These are phyloP conservation scores for Eupsittula cactorum DNA, from an alignment of 2,113 vertebrate species.

Conservation along the genomic window DNA sequence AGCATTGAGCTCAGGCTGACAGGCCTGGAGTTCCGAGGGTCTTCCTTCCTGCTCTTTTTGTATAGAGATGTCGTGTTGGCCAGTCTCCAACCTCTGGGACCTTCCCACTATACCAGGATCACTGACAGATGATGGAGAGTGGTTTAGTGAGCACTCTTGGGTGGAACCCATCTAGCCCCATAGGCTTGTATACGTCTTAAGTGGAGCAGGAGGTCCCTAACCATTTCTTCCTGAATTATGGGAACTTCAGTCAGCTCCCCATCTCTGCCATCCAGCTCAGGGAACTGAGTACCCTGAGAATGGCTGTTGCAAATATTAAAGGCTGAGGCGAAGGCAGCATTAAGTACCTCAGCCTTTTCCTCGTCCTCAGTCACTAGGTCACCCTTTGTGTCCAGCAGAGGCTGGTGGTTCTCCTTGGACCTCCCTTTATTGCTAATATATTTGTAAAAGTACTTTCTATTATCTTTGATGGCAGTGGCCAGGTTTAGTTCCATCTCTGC, in stretches of 20 bases:
- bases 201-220: background rate
- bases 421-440: background rate
- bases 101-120: background rate
- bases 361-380: background rate
- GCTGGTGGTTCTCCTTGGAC: background rate
- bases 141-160: background rate
- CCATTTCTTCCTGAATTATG: background rate
- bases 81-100: background rate
- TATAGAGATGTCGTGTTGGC: background rate
- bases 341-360: background rate
- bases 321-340: background rate
- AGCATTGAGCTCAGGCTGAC: background rate
- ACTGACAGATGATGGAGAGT: background rate
- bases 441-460: background rate
- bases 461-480: background rate
- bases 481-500: background rate
- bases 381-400: background rate
- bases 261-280: background rate
- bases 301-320: background rate
- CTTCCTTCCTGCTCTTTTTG: background rate
- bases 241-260: background rate
- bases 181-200: background rate
- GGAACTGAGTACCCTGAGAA: background rate
- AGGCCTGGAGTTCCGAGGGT: background rate
- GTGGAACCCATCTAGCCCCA: too few relatives aligned